Percentiles rank a stretch among this genome's conserved stretches.
These are phyloP conservation scores for Drosophila recens DNA, from an alignment of 2,888 invertebrate genomes.

Conservation along the genomic window DNA sequence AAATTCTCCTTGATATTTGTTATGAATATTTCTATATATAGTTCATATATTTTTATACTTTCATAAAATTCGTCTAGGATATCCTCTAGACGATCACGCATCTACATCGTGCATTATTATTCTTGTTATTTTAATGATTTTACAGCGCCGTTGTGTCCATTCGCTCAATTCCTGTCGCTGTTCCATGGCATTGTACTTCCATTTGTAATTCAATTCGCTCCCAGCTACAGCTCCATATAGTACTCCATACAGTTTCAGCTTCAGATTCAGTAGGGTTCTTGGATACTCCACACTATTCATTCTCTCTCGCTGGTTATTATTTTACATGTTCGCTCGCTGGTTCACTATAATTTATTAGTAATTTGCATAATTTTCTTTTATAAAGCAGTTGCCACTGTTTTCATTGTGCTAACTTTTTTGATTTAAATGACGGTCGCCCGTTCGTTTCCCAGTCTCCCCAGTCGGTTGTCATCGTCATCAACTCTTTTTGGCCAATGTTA, in stretches of 20 bases:
- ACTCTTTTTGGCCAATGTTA: conserved; percentile 76
- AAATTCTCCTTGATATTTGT: not conserved
- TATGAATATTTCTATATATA: not conserved
- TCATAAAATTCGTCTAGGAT: not conserved
- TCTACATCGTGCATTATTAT: conserved; percentile 2
- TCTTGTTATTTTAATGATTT: conserved; percentile 78
- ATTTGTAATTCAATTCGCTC: conserved; percentile 79
- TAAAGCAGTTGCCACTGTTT: conserved; percentile 70
- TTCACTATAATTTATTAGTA: conserved; percentile 81
- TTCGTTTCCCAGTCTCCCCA: conserved; percentile 6
- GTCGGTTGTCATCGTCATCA: conserved; percentile 40
- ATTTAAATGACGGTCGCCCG: conserved; percentile 62
- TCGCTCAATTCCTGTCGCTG: conserved; percentile 36
- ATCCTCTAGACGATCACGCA: conserved; percentile 4
- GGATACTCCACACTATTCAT: conserved; percentile 22
- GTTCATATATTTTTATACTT: not conserved
- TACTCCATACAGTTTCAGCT: conserved; percentile 19
- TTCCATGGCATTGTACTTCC: conserved; percentile 64
- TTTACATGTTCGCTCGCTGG: conserved; percentile 79
- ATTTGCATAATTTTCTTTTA: conserved; percentile 81
- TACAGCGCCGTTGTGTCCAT: conserved; percentile 62
- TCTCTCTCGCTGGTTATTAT: conserved; percentile 67
- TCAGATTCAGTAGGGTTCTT: conserved; percentile 25
- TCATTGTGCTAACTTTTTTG: conserved; percentile 62
- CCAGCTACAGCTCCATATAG: conserved; percentile 29